phyloP scores from a whole-genome alignment of 2,113 vertebrate genomes.

The Strix uralensis region DNA sequence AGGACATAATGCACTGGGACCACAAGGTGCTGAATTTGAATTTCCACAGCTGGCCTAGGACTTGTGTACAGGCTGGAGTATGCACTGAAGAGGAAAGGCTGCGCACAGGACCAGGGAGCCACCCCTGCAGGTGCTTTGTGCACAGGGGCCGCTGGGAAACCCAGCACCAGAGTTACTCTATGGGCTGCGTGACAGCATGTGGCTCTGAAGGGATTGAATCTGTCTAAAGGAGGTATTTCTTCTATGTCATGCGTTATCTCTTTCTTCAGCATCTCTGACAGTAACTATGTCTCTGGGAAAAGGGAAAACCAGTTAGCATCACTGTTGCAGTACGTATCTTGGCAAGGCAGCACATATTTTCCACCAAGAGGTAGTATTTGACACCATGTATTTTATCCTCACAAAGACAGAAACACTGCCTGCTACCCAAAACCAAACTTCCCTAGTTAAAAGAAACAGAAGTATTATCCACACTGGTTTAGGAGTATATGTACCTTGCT shows the following conservation, averaged over 20 bases:
- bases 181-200: accelerated
- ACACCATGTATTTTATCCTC: background rate
- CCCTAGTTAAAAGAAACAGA: background rate
- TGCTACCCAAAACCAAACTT: background rate
- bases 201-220: background rate
- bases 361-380: background rate
- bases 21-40: background rate
- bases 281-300: background rate
- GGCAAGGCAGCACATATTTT: background rate
- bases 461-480: background rate
- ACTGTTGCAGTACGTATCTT: background rate
- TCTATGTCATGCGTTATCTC: background rate
- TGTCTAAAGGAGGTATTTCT: background rate
- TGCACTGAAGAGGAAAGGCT: background rate
- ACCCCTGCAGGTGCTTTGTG: accelerated
- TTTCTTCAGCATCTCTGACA: background rate
- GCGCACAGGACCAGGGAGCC: accelerated
- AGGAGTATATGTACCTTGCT: background rate
- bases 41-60: background rate
- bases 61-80: background rate
- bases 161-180: background rate
- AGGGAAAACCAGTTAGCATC: background rate
- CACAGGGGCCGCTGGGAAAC: background rate
- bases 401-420: background rate
- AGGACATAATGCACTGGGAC: background rate